A percentile compares a stretch with the other conserved stretches of the same genome.
phyloP scores from a whole-genome alignment of 2,113 vertebrate genomes.

The Clupea harengus region DNA sequence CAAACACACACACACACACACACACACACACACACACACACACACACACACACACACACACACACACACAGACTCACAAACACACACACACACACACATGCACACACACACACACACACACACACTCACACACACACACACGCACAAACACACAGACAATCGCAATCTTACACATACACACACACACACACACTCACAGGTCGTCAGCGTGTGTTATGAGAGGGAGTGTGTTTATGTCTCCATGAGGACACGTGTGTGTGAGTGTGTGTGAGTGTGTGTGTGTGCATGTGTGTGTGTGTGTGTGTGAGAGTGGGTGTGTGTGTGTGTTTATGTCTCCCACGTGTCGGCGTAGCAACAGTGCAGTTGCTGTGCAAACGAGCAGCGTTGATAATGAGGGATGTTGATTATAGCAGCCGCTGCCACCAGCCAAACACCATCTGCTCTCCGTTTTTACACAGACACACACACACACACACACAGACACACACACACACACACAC shows the following conservation, averaged over 20 bases:
- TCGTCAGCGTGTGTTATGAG: not conserved
- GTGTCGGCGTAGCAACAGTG: not conserved
- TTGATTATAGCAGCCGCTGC: not conserved
- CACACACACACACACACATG: not conserved
- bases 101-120: not conserved
- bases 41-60: not conserved
- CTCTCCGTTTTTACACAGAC: not conserved
- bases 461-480: not conserved
- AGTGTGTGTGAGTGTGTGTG: too few species aligned
- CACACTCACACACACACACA: too few species aligned
- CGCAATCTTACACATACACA: not conserved
- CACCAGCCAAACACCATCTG: slow-evolving; percentile 3
- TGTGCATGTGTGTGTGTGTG: too few species aligned
- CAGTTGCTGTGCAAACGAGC: not conserved
- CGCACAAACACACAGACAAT: not conserved
- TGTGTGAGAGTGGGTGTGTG: too few species aligned
- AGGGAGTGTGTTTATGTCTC: not conserved
- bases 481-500: not conserved
- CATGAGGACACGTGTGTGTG: not conserved
- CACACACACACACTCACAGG: not conserved
- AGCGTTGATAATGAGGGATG: not conserved
- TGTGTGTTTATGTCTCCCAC: not conserved
- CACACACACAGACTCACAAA: not conserved
- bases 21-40: not conserved
- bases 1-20: not conserved